A percentile compares a stretch with the other conserved stretches of the same genome.
Evolutionary conservation across 2,797 vertebrate genomes (phyloP).

Genomic region (Gallinago stenura): DNA sequence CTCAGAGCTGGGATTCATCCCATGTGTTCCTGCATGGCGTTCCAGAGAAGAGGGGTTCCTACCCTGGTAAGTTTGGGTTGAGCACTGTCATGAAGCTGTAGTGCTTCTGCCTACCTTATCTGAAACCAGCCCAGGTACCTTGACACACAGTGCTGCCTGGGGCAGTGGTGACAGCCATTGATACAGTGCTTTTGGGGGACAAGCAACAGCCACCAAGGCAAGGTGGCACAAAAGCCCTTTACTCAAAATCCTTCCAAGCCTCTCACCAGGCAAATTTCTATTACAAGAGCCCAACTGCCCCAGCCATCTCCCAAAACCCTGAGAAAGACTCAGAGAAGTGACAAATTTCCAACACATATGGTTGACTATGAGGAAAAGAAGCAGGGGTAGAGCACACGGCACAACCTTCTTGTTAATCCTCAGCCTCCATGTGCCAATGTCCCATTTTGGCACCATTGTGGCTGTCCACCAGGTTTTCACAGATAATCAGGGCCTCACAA

Average conservation of each 20-base stretch:
- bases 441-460: not conserved
- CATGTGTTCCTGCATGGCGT: not conserved
- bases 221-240: not conserved
- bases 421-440: fast-evolving
- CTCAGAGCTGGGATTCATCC: not conserved
- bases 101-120: not conserved
- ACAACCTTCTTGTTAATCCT: not conserved
- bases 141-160: not conserved
- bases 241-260: not conserved
- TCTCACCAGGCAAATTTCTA: not conserved
- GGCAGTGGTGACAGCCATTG: not conserved
- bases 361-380: not conserved
- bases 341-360: not conserved
- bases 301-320: not conserved
- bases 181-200: not conserved
- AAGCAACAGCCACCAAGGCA: not conserved
- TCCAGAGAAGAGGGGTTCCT: not conserved
- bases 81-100: not conserved
- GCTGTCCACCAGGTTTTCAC: not conserved
- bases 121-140: not conserved
- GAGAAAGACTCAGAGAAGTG: not conserved
- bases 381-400: not conserved
- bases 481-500: not conserved
- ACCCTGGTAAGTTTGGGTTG: not conserved
- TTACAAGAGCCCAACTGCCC: not conserved